These are phyloP conservation scores for Eulithis testata DNA, from an alignment of 2,888 invertebrate genomes.

Conservation along the genomic window DNA sequence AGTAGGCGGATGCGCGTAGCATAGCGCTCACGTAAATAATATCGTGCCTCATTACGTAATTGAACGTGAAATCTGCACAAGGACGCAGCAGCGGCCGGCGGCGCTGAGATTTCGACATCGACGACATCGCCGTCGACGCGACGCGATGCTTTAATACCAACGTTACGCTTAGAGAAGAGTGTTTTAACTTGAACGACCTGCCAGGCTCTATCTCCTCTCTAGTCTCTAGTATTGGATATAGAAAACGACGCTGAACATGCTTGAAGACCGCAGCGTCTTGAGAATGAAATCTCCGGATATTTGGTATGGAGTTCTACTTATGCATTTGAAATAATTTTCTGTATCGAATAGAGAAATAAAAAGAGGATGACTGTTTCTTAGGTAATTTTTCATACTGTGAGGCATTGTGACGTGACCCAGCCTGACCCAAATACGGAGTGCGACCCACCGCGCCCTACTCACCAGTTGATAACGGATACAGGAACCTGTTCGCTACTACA, in stretches of 20 bases:
- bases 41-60: constrained; percentile 69
- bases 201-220: constrained; percentile 71
- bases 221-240: constrained; percentile 77
- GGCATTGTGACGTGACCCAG: constrained; percentile 73
- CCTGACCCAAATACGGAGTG: constrained; percentile 80
- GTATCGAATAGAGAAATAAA: too few relatives aligned
- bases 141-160: constrained; percentile 76
- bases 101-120: constrained; percentile 68
- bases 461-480: constrained; percentile 75
- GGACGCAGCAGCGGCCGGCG: constrained; percentile 53
- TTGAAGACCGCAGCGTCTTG: constrained; percentile 47
- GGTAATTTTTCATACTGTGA: too few relatives aligned
- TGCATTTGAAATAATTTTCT: too few relatives aligned
- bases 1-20: constrained; percentile 57
- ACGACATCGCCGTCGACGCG: constrained; percentile 31
- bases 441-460: constrained; percentile 70
- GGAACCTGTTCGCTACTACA: constrained; percentile 68
- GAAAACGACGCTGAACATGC: constrained; percentile 71
- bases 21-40: constrained; percentile 65
- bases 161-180: constrained; percentile 79
- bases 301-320: too few relatives aligned
- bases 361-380: too few relatives aligned
- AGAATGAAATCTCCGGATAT: too few relatives aligned
- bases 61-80: constrained; percentile 79
- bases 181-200: constrained; percentile 77